Evolutionary conservation across 2,113 vertebrate genomes (phyloP).

Genomic region (Actinemys pallida): DNA sequence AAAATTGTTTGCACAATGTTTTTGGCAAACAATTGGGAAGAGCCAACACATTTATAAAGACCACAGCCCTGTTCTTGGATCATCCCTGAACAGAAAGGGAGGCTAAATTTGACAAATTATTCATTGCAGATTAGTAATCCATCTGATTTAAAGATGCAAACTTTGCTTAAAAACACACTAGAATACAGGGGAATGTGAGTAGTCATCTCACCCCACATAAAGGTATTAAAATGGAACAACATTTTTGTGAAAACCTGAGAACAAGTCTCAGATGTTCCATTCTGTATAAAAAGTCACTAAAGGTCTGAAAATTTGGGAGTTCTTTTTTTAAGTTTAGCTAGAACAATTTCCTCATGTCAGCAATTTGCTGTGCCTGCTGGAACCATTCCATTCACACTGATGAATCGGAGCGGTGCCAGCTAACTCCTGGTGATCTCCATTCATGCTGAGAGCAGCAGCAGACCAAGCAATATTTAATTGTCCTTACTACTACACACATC

Average conservation of each 20-base stretch:
- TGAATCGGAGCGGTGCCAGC: conserved; percentile 49
- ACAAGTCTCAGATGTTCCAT: neutral
- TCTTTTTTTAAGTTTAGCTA: conserved; percentile 18
- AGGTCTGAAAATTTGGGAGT: fast-evolving
- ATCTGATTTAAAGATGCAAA: neutral
- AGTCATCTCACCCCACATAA: neutral
- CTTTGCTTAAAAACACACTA: neutral
- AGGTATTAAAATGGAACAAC: neutral
- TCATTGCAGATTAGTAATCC: neutral
- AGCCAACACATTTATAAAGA: neutral
- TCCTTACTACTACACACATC: neutral
- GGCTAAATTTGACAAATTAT: neutral
- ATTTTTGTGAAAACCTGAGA: conserved; percentile 22
- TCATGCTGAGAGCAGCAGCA: neutral
- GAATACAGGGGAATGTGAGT: neutral
- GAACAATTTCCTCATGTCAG: conserved; percentile 17
- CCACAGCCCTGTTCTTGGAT: neutral
- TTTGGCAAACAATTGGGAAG: neutral
- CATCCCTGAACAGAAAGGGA: neutral
- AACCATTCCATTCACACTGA: conserved; percentile 30
- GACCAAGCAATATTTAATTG: conserved; percentile 40
- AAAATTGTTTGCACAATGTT: neutral
- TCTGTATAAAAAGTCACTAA: neutral
- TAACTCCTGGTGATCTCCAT: conserved; percentile 29
- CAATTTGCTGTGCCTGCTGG: conserved; percentile 31